Evolutionary conservation across 2,797 vertebrate species (phyloP), one percentile per base, ranked within the genome.

Genomic region (Sparidentex hasta): DNA sequence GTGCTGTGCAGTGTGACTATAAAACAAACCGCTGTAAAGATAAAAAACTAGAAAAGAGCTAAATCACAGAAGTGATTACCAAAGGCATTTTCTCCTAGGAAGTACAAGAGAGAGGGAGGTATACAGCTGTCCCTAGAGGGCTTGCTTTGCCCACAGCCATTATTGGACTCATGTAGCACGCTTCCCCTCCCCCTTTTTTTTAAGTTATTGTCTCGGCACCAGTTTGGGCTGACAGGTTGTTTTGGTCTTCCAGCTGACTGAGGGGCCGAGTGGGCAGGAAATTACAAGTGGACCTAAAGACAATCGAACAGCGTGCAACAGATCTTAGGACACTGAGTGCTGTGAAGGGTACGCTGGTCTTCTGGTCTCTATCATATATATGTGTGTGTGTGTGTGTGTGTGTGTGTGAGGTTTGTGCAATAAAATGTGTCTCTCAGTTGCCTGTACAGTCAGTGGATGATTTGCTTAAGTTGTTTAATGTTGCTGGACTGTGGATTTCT

Each of bases 281-380:
- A 62, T 52, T 43, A 71, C 33, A n/a, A 52, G n/a, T 25, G 48
- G 43, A 61, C 29, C 29, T 27, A 48, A 48, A 59, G 55, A 59
- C 27, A 50, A 50, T 20, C 8, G 4, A 56, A 16, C 21, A 41
- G 41, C 21, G 41, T 11, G 8, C 2, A 21, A 9, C 18, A 43
- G 66, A 57, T n/a, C 46, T 18, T 27, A 16, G 52, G 23, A 55
- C 23, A 27, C 38, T 4, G 9, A 58, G 18, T 2, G 11, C 20
- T n/a, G 12, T 20, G 5, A 43, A 41, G n/a, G n/a, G 33, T 7
- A 20, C 20, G 47, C 7, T 48, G 47, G 18, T 20, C 7, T 8
- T 52, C 11, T 52, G 27, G 27, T 27, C 27, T 27, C 21, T 52
- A 23, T 11, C 51, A 52, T 33, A 33, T 33, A 33, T 33, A 33